Evolutionary conservation across 35 echinoderm and acorn worm genomes (phyloP), one percentile per base, ranked within the genome.

Genomic region (Apostichopus parvimensis): DNA sequence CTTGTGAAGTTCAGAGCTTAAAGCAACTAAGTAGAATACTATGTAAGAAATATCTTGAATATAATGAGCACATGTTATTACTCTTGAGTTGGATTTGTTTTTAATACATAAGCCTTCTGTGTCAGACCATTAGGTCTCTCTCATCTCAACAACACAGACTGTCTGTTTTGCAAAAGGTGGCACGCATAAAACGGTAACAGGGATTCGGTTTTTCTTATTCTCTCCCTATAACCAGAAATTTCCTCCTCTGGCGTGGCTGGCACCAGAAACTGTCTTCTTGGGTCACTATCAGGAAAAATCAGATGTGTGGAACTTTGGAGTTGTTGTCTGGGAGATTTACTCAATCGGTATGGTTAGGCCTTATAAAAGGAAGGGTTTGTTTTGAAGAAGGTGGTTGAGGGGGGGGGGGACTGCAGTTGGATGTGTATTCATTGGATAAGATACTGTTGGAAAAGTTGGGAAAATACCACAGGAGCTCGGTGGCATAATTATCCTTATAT

Each of bases 131-230:
- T 71, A 71, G 66, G 66, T 71, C 66, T 71, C 66, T 71, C 66
- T 71, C 66, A 71, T 71, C 66, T 71, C 66, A 71, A 71, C 66
- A 71, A 71, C 66, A 18, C 66, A 71, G 66, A 71, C 66, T 71
- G 68, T 72, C 1, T 72, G 68, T 72, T 72, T 72, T 72, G 1
- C 68, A 72, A 72, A 72, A 72, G 68, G 68, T 72, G 68, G 68
- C 68, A 72, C 68, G 68, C 68, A 72, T 72, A 72, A 72, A 72
- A 72, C 68, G 68, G 68, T 72, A 72, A 72, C 68, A 72, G 68
- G 68, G 2, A 72, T n/a, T 72, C 68, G 68, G 68, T 72, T 72
- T 72, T 72, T 72, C 68, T 72, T 72, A 72, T 72, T 72, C 68
- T 72, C 68, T 72, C 68, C 68, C 68, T 72, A 72, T 26, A 77